Percentiles rank a stretch among this genome's conserved stretches.
These are phyloP conservation scores for Anoncus sp. DNA, from an alignment of 2,888 invertebrate genomes.

Conservation along the genomic window DNA sequence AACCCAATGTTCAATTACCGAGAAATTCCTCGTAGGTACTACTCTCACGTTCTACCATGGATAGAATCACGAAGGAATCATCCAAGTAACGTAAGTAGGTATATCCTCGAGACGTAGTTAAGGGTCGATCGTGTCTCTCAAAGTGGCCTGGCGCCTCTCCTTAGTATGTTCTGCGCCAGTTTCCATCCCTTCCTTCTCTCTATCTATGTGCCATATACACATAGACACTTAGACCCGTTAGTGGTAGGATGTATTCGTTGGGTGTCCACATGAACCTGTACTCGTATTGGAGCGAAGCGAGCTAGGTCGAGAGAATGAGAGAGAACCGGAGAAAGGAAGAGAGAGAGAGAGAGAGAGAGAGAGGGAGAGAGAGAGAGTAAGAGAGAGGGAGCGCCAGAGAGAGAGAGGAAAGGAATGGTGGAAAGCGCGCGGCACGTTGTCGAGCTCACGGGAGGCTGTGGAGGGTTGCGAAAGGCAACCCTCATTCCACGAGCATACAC, in stretches of 20 bases:
- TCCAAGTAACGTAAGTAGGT: conserved; percentile 53
- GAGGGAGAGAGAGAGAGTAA: conserved; percentile 34
- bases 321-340: conserved; percentile 39
- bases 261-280: conserved; percentile 20
- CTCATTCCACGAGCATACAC: conserved; percentile 61
- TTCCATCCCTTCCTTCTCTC: conserved; percentile 42
- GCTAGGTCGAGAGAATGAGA: conserved; percentile 60
- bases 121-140: conserved; percentile 77
- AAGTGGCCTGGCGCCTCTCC: conserved; percentile 80
- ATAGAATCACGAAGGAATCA: conserved; percentile 59
- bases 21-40: conserved; percentile 53
- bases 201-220: conserved; percentile 4
- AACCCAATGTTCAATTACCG: conserved; percentile 53
- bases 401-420: conserved; percentile 56
- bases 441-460: conserved; percentile 59
- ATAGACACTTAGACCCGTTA: conserved; percentile 1
- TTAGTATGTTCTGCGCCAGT: conserved; percentile 67
- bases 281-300: conserved; percentile 48
- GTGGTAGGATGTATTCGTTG: conserved; percentile 30
- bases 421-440: conserved; percentile 61
- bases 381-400: conserved; percentile 29
- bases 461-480: conserved; percentile 49
- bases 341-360: conserved; percentile 49
- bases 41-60: conserved; percentile 35
- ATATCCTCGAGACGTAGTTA: conserved; percentile 72